Percentiles rank a stretch among this genome's conserved stretches.
Conservation (phyloP, 2,113 vertebrate species). For the Sinocyclocheilus maitianheensis region DNA sequence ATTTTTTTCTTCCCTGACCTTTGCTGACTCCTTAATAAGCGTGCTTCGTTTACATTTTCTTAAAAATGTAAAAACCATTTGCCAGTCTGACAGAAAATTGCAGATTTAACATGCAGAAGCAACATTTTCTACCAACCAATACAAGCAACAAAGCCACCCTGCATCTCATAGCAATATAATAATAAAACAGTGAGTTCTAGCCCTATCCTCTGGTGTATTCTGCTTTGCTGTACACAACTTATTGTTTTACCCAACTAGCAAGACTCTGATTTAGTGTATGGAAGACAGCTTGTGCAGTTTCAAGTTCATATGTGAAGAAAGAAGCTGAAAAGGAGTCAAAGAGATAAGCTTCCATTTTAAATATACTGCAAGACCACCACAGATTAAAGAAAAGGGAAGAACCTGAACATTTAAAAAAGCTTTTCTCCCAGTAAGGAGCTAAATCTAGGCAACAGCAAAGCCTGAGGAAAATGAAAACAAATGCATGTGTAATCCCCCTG, state of each 20-base stretch:
- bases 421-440: slow-evolving; percentile 57
- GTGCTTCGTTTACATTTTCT: background rate
- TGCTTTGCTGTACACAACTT: slow-evolving; percentile 49
- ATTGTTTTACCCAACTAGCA: slow-evolving; percentile 55
- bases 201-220: slow-evolving; percentile 31
- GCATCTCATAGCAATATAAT: slow-evolving; percentile 34
- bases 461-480: slow-evolving; percentile 70
- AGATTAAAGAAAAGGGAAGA: slow-evolving; percentile 64
- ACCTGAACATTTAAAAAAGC: slow-evolving; percentile 52
- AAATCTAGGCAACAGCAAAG: slow-evolving; percentile 66
- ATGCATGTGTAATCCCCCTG: slow-evolving; percentile 67
- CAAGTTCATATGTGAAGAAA: slow-evolving; percentile 59
- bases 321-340: slow-evolving; percentile 56
- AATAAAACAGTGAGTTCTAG: slow-evolving; percentile 54
- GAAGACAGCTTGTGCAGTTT: slow-evolving; percentile 57
- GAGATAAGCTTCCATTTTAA: slow-evolving; percentile 64
- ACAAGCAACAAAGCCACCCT: slow-evolving; percentile 31
- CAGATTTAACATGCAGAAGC: slow-evolving; percentile 10
- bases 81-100: slow-evolving; percentile 1
- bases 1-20: background rate
- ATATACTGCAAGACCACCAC: slow-evolving; percentile 60
- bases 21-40: background rate
- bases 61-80: background rate
- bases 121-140: slow-evolving; percentile 27
- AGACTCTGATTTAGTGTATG: slow-evolving; percentile 54